Conservation (phyloP, 2,113 vertebrate genomes). For the Cyanoramphus novaezelandiae region DNA sequence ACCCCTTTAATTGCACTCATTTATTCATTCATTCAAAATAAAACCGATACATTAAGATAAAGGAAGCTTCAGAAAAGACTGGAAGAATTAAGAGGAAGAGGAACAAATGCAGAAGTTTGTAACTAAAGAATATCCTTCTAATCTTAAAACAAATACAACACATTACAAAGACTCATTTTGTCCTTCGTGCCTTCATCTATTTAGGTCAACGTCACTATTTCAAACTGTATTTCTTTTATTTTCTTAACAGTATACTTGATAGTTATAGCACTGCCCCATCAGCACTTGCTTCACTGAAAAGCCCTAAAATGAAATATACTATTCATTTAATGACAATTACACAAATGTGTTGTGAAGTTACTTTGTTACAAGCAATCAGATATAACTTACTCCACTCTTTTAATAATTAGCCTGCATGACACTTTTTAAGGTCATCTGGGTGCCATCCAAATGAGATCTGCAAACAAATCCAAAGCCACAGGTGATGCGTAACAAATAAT, state of each 20-base stretch:
- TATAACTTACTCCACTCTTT: background rate
- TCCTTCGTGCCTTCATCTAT: background rate
- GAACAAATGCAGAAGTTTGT: background rate
- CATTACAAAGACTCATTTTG: background rate
- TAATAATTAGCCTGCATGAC: background rate
- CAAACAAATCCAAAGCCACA: background rate
- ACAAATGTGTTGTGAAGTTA: background rate
- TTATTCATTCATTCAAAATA: slow-evolving; percentile 11
- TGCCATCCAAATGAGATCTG: background rate
- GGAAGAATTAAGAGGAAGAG: background rate
- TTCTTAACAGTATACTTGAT: background rate
- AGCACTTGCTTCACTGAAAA: background rate
- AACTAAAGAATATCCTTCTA: background rate
- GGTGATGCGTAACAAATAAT: background rate
- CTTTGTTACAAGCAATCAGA: background rate
- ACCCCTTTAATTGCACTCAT: slow-evolving; percentile 22
- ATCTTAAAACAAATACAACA: background rate
- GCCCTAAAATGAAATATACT: background rate
- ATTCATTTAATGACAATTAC: background rate
- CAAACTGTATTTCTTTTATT: background rate
- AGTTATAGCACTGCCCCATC: background rate
- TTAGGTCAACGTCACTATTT: background rate
- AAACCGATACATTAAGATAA: background rate
- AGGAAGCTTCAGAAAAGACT: background rate
- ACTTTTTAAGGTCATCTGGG: slow-evolving; percentile 12